These are phyloP conservation scores for Luidia sarsii DNA, from an alignment of 53 echinoderm and acorn worm genomes.

Conservation along the genomic window DNA sequence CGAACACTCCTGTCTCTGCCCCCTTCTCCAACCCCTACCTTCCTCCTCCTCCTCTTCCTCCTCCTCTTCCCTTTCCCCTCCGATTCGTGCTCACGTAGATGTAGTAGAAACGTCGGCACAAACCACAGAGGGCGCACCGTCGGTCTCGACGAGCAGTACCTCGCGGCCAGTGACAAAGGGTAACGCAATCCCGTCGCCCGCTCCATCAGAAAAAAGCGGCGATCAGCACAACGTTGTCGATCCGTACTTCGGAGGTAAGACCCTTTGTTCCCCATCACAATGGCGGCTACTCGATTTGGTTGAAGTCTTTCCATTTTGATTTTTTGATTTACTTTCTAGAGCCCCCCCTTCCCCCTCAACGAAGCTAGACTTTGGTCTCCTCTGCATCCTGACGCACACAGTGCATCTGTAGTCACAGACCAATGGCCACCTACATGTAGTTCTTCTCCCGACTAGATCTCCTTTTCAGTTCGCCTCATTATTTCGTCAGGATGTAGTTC, in stretches of 20 bases:
- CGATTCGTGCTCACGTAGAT: no score
- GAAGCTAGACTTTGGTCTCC: conserved; percentile 16
- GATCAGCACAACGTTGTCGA: neutral
- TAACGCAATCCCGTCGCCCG: conserved; percentile 3
- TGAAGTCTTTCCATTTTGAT: neutral
- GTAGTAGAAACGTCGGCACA: conserved; percentile 11
- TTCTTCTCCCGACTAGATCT: no score
- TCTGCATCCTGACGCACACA: conserved; percentile 2
- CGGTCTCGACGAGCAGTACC: neutral
- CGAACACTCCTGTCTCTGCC: conserved; percentile 13
- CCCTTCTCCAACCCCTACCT: neutral
- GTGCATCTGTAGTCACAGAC: conserved; percentile 7
- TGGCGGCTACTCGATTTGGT: conserved; percentile 43
- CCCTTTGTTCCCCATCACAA: conserved; percentile 57
- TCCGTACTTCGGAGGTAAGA: conserved; percentile 49
- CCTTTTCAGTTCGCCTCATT: no score
- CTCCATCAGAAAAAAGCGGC: neutral
- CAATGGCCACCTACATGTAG: neutral
- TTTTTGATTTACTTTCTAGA: neutral
- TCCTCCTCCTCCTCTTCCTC: neutral
- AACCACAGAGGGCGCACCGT: neutral
- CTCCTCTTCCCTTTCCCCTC: no score
- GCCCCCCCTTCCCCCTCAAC: neutral
- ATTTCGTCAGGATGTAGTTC: no score
- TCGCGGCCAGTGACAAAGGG: neutral